A percentile compares a stretch with the other conserved stretches of the same genome.
phyloP scores from a whole-genome alignment of 1,140 invertebrate genomes.

The Papilio dardanus region DNA sequence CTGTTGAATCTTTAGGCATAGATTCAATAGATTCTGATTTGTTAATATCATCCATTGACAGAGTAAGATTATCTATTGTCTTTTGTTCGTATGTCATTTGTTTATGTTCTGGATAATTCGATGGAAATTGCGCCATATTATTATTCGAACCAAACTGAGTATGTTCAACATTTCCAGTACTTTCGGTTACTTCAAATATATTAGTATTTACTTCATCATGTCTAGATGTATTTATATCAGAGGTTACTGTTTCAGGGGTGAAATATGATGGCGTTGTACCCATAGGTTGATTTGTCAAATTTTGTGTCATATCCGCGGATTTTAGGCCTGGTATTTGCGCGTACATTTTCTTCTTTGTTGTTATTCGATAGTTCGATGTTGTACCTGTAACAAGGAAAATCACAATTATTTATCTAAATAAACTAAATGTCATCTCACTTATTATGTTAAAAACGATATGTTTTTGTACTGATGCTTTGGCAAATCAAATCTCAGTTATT shows the following conservation, averaged over 20 bases:
- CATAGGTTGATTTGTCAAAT: slow-evolving; percentile 36
- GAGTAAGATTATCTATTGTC: background rate
- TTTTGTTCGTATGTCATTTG: background rate
- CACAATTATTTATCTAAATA: background rate
- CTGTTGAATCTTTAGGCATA: slow-evolving; percentile 24
- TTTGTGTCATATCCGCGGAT: slow-evolving; percentile 51
- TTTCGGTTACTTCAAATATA: background rate
- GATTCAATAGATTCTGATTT: slow-evolving; percentile 7
- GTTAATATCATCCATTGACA: background rate
- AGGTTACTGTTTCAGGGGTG: slow-evolving; percentile 29
- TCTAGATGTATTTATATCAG: background rate
- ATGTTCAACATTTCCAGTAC: background rate
- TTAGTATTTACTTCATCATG: background rate
- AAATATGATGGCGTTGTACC: slow-evolving; percentile 37
- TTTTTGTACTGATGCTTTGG: too few species aligned
- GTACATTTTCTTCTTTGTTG: slow-evolving; percentile 82
- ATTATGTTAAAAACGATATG: too few species aligned
- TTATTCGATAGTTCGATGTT: slow-evolving; percentile 79
- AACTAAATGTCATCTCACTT: too few species aligned
- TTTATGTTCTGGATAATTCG: slow-evolving; percentile 14
- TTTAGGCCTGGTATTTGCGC: slow-evolving; percentile 83
- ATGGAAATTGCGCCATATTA: background rate
- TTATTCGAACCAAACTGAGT: background rate
- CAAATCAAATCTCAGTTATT: too few species aligned
- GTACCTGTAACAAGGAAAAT: slow-evolving; percentile 64